Percentiles rank a stretch among this genome's conserved stretches.
These are phyloP conservation scores for Ptilodon capucinus DNA, from an alignment of 2,888 invertebrate species.

Conservation along the genomic window DNA sequence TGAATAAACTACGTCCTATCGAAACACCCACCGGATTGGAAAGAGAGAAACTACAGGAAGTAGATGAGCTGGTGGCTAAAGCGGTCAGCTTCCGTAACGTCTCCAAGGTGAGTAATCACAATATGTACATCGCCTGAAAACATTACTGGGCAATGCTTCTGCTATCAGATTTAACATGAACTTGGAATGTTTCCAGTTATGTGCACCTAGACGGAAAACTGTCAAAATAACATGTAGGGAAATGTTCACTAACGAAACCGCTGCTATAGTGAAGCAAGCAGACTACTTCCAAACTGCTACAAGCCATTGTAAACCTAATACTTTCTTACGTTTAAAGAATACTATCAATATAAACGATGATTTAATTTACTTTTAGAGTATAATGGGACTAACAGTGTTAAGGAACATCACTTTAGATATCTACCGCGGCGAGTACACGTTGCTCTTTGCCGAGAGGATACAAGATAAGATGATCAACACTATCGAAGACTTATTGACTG, in stretches of 20 bases:
- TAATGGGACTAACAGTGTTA: conserved; percentile 54
- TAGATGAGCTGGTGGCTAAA: conserved; percentile 65
- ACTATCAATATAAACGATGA: too few species aligned
- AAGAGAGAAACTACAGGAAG: conserved; percentile 57
- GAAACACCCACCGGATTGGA: conserved; percentile 46
- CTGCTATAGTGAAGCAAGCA: too few species aligned
- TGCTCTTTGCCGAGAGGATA: conserved; percentile 52
- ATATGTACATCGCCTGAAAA: too few species aligned
- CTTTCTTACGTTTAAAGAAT: too few species aligned
- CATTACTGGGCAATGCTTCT: too few species aligned
- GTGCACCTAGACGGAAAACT: too few species aligned
- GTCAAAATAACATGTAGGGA: too few species aligned
- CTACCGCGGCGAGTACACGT: conserved; percentile 64
- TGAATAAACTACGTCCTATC: conserved; percentile 38
- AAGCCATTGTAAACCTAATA: too few species aligned
- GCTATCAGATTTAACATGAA: too few species aligned
- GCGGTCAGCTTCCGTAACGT: conserved; percentile 64
- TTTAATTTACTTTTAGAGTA: conserved; percentile 42
- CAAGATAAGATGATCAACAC: conserved; percentile 47
- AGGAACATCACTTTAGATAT: conserved; percentile 59
- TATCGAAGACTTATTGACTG: conserved; percentile 62
- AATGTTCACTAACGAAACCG: too few species aligned
- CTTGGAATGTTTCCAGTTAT: too few species aligned
- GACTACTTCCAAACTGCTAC: too few species aligned
- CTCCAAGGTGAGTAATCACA: conserved; percentile 64